Percentiles rank a stretch among this genome's conserved stretches.
Conservation (phyloP, 1,140 invertebrate genomes). For the Zaprionus lachaisei region DNA sequence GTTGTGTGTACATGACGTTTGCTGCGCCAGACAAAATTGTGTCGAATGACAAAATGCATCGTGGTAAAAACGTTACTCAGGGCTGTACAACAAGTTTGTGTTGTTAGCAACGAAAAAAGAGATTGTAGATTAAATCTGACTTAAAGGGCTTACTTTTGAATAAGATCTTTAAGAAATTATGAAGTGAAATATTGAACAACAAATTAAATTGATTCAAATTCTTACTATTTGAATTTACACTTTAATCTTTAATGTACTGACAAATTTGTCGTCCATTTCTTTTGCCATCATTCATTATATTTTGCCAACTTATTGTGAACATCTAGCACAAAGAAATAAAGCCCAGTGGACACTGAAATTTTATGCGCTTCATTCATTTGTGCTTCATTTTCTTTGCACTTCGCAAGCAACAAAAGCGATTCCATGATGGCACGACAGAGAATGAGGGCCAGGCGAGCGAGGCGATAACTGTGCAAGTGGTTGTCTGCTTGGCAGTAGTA, state of each 20-base stretch:
- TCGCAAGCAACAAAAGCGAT: slow-evolving; percentile 34
- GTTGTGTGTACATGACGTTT: slow-evolving; percentile 40
- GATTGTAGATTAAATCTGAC: not conserved
- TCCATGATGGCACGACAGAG: slow-evolving; percentile 12
- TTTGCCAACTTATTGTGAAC: slow-evolving; percentile 20
- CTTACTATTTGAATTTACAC: not conserved
- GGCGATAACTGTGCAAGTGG: slow-evolving; percentile 51
- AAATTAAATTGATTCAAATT: no score
- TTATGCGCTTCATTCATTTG: slow-evolving; percentile 47
- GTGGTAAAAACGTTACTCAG: slow-evolving; percentile 47
- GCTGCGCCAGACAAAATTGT: slow-evolving; percentile 68
- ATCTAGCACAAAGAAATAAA: slow-evolving; percentile 19
- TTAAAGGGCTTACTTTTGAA: not conserved
- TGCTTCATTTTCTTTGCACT: slow-evolving; percentile 54
- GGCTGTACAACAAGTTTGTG: slow-evolving; percentile 38
- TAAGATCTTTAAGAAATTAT: not conserved
- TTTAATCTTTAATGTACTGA: not conserved
- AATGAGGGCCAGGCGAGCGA: not conserved
- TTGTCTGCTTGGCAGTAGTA: slow-evolving; percentile 44
- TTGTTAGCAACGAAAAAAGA: not conserved
- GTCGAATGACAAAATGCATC: slow-evolving; percentile 79
- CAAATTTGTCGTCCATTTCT: slow-evolving; percentile 3
- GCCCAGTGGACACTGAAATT: slow-evolving; percentile 48
- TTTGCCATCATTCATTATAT: slow-evolving; percentile 11
- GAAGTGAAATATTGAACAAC: not conserved